phyloP scores from a whole-genome alignment of 2,797 vertebrate species.

The Pampus argenteus region DNA sequence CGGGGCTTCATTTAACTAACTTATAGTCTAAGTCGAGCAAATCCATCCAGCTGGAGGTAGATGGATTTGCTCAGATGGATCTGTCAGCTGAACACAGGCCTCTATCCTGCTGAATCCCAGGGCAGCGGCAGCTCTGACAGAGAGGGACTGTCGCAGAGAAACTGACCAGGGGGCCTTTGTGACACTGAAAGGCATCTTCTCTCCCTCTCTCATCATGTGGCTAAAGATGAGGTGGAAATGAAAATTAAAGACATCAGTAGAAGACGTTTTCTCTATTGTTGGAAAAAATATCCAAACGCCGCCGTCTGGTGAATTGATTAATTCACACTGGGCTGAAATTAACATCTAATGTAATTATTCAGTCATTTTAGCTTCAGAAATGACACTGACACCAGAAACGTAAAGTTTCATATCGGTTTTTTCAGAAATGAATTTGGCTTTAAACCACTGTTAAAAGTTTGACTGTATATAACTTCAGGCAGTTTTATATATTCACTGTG shows the following conservation, averaged over 20 bases:
- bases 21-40: slow-evolving; percentile 70
- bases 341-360: not conserved
- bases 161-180: slow-evolving; percentile 38
- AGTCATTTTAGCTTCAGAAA: not conserved
- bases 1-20: slow-evolving; percentile 79
- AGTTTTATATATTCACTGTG: not conserved
- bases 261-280: too few relatives aligned
- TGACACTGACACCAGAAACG: not conserved
- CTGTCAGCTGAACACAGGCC: slow-evolving; percentile 67
- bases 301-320: not conserved
- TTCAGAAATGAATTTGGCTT: not conserved
- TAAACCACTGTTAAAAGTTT: not conserved
- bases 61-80: slow-evolving; percentile 62
- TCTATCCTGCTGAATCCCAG: slow-evolving; percentile 55
- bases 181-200: slow-evolving; percentile 31
- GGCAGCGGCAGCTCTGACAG: slow-evolving; percentile 35
- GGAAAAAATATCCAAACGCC: not conserved
- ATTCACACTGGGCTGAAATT: not conserved
- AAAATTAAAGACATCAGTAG: not conserved
- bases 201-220: not conserved
- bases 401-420: not conserved
- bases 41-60: slow-evolving; percentile 78
- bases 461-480: not conserved
- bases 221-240: not conserved
- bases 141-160: slow-evolving; percentile 28